phyloP scores from a whole-genome alignment of 1,140 invertebrate species.

The Arion vulgaris region DNA sequence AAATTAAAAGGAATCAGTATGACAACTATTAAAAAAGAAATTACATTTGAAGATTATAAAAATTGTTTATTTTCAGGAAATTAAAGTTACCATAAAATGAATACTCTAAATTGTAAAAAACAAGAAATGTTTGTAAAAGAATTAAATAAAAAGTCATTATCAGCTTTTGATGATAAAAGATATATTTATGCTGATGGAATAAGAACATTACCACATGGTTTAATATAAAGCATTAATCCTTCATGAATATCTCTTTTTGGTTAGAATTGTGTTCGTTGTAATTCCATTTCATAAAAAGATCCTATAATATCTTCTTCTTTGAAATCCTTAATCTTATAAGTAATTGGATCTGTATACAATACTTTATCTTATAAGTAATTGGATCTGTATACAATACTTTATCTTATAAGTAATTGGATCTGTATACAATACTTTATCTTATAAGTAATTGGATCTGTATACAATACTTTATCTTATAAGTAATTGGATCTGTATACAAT shows the following conservation, averaged over 20 bases:
- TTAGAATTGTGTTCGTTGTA: too few relatives aligned
- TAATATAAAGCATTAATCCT: too few relatives aligned
- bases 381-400: too few relatives aligned
- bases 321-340: constrained; percentile 13
- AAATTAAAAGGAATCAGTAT: constrained; percentile 3
- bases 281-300: not conserved
- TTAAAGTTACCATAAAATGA: not conserved
- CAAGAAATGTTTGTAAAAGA: not conserved
- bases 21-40: not conserved
- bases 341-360: too few relatives aligned
- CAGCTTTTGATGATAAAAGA: constrained; percentile 7
- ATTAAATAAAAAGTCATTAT: not conserved
- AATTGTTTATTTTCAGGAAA: not conserved
- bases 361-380: too few relatives aligned
- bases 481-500: too few relatives aligned
- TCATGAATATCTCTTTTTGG: too few relatives aligned
- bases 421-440: too few relatives aligned
- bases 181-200: not conserved
- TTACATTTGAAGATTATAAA: not conserved
- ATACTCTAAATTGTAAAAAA: not conserved
- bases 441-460: too few relatives aligned
- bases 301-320: constrained; percentile 20
- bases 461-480: too few relatives aligned
- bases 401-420: too few relatives aligned
- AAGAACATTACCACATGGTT: constrained; percentile 8